phyloP scores from a whole-genome alignment of 2,888 invertebrate genomes.

The Cyaniris semiargus region DNA sequence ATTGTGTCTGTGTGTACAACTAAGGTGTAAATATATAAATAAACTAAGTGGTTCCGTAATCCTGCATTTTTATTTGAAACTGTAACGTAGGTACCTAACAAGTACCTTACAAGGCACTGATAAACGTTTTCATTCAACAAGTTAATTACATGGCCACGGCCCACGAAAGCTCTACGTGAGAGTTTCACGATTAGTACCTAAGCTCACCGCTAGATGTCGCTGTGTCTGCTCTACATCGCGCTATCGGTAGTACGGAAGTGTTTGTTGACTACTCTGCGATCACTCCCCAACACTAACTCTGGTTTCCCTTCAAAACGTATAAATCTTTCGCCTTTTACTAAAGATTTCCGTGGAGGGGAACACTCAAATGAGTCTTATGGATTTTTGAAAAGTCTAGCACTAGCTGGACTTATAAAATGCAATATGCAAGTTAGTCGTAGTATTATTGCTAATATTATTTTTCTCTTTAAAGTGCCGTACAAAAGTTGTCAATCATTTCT shows the following conservation, averaged over 20 bases:
- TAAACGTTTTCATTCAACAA: no score
- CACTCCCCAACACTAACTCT: constrained; percentile 32
- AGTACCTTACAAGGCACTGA: no score
- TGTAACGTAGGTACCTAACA: no score
- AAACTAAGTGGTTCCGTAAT: no score
- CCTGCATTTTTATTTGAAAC: no score
- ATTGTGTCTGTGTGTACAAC: no score
- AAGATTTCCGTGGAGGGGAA: constrained; percentile 89
- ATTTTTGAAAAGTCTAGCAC: background rate
- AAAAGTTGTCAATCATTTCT: no score
- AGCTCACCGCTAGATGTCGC: constrained; percentile 16
- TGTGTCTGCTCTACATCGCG: constrained; percentile 3
- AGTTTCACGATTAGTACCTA: background rate
- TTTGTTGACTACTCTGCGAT: background rate
- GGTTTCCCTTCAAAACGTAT: constrained; percentile 64
- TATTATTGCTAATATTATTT: no score
- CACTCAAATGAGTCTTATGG: constrained; percentile 84
- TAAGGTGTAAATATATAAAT: no score
- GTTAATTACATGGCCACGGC: no score
- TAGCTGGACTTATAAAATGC: background rate
- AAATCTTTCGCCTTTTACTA: constrained; percentile 91
- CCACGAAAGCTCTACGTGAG: background rate
- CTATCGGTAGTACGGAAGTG: background rate
- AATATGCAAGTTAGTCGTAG: no score
- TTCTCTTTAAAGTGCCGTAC: no score